Conservation (phyloP, 1,140 invertebrate genomes). For the Drosophila yakuba region DNA sequence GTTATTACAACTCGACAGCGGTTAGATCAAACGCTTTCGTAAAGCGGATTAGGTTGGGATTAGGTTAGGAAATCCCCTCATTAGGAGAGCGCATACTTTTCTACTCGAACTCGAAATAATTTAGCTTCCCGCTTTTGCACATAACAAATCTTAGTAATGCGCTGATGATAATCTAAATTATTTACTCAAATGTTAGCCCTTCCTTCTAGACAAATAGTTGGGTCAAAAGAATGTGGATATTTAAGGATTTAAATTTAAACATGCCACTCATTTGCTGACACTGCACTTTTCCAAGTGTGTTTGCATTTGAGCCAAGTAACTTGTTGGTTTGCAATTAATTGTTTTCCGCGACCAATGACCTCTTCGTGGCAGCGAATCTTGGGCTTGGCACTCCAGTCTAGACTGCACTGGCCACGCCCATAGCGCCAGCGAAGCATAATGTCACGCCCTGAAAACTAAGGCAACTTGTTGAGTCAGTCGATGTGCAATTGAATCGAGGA, state of each 20-base stretch:
- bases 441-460: not conserved
- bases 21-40: conserved; percentile 11
- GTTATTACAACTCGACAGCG: conserved; percentile 2
- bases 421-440: not conserved
- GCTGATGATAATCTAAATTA: too few species aligned
- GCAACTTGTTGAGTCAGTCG: conserved; percentile 20
- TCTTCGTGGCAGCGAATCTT: conserved; percentile 3
- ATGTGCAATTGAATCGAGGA: not conserved
- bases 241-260: not conserved
- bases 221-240: not conserved
- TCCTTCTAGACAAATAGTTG: too few species aligned
- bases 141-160: too few species aligned
- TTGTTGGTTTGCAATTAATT: conserved; percentile 28
- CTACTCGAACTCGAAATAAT: not conserved
- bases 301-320: not conserved
- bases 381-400: conserved; percentile 11
- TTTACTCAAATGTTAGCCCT: too few species aligned
- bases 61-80: conserved; percentile 2
- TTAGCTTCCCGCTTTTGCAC: too few species aligned
- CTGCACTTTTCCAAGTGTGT: not conserved
- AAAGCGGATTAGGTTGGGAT: conserved; percentile 13
- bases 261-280: not conserved
- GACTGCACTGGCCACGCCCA: conserved; percentile 9
- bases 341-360: conserved; percentile 8
- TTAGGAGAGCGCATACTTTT: not conserved